Conservation (phyloP, 2,113 vertebrate genomes). For the Nothobranchius kuhntae region DNA sequence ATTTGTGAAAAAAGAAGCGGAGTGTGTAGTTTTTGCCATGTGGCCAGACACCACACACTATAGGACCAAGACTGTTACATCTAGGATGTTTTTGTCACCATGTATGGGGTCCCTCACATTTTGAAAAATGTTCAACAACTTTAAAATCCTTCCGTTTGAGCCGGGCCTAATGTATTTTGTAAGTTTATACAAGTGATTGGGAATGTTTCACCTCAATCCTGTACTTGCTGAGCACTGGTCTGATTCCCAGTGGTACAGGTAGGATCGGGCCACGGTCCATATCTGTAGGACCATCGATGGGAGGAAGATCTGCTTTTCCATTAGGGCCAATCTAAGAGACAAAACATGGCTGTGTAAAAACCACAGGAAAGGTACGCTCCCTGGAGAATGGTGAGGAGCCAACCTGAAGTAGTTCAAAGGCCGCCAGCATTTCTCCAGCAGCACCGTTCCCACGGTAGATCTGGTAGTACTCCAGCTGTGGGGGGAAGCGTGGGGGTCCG, state of each 20-base stretch:
- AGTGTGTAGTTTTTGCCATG: too few species aligned
- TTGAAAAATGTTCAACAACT: too few species aligned
- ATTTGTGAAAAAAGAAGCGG: too few species aligned
- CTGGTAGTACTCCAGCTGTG: slow-evolving; percentile 96
- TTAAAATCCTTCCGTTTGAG: too few species aligned
- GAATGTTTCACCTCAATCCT: slow-evolving; percentile 86
- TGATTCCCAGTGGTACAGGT: slow-evolving; percentile 91
- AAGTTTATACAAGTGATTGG: not conserved
- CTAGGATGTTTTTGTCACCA: too few species aligned
- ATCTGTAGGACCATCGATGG: slow-evolving; percentile 88
- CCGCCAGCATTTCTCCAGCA: slow-evolving; percentile 92
- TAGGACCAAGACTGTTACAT: too few species aligned
- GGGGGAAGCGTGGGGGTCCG: slow-evolving; percentile 89
- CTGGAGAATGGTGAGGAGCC: fast-evolving
- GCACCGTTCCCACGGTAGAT: slow-evolving; percentile 93
- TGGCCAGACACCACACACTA: too few species aligned
- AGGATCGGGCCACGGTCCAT: slow-evolving; percentile 90
- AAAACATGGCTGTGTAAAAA: not conserved
- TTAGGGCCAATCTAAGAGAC: slow-evolving; percentile 85
- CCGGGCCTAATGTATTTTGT: not conserved
- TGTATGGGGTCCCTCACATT: too few species aligned
- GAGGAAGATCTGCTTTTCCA: slow-evolving; percentile 89
- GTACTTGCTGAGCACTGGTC: slow-evolving; percentile 94
- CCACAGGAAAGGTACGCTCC: not conserved
- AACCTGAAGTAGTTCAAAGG: slow-evolving; percentile 97